phyloP scores from a whole-genome alignment of 1,140 invertebrate genomes.

The Hycleus phaleratus region DNA sequence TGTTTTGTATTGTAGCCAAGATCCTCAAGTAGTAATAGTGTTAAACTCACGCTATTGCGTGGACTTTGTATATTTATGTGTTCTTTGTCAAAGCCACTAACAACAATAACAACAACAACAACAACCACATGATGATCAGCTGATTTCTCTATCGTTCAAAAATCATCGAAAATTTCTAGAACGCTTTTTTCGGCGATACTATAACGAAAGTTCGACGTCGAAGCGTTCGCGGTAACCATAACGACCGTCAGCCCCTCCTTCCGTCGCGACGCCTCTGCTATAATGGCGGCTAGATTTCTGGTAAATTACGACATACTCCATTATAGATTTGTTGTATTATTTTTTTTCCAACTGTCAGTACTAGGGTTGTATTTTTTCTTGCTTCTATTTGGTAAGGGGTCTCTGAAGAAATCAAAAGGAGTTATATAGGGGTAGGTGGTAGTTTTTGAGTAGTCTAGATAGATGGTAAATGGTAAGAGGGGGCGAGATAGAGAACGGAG shows the following conservation, averaged over 20 bases:
- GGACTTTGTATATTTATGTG: slow-evolving; percentile 22
- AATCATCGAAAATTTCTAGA: not conserved
- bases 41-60: slow-evolving; percentile 21
- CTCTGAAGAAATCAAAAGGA: not conserved
- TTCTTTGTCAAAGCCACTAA: slow-evolving; percentile 13
- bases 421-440: not conserved
- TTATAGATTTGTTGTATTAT: not conserved
- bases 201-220: not conserved
- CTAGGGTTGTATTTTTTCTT: not conserved
- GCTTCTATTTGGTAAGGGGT: too few species aligned
- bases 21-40: slow-evolving; percentile 14
- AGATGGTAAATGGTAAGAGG: not conserved
- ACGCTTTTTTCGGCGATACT: not conserved
- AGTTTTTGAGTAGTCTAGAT: not conserved
- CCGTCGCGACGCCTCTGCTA: slow-evolving; percentile 19
- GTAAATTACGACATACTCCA: too few species aligned
- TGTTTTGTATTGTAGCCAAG: slow-evolving; percentile 17
- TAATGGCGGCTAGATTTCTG: slow-evolving; percentile 14
- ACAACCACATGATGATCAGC: slow-evolving; percentile 17
- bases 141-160: slow-evolving; percentile 6
- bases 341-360: not conserved
- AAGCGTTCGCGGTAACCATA: slow-evolving; percentile 12
- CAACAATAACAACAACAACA: not conserved
- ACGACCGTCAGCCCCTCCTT: slow-evolving; percentile 18
- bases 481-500: not conserved